Conservation (phyloP, 2,113 vertebrate species). For the Syngnathus typhle region DNA sequence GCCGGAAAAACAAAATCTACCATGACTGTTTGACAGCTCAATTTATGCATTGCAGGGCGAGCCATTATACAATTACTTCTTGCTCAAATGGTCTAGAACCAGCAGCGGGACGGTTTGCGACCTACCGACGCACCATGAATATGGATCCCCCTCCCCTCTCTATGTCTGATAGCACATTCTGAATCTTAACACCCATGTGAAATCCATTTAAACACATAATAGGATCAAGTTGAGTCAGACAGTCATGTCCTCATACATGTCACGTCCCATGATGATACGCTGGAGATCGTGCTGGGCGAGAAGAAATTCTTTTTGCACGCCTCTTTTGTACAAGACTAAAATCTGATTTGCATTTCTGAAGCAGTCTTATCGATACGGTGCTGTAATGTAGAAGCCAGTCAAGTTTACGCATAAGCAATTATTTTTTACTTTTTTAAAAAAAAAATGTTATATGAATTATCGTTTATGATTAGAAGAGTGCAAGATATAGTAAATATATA, state of each 20-base stretch:
- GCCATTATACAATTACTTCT: conserved; percentile 62
- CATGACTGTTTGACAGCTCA: conserved; percentile 52
- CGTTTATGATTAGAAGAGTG: conserved; percentile 24
- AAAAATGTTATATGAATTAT: conserved; percentile 5
- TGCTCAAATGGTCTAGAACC: conserved; percentile 56
- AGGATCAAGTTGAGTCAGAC: conserved; percentile 67
- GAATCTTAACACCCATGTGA: conserved; percentile 69
- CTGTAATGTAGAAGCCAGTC: not conserved
- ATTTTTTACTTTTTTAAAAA: not conserved
- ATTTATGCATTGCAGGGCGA: conserved; percentile 58
- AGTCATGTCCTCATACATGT: conserved; percentile 46
- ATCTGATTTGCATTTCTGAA: conserved; percentile 2
- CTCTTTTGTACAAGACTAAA: not conserved
- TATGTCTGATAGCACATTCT: conserved; percentile 61
- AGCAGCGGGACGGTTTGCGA: conserved; percentile 29
- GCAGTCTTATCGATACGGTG: conserved; percentile 7
- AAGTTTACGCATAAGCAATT: not conserved
- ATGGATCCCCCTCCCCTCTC: conserved; percentile 49
- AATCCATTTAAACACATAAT: conserved; percentile 73
- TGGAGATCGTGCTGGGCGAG: conserved; percentile 12
- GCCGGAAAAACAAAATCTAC: conserved; percentile 65
- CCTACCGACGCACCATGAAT: conserved; percentile 58
- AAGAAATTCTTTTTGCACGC: conserved; percentile 15
- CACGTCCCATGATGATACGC: conserved; percentile 44
- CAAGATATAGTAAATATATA: not conserved